phyloP scores from a whole-genome alignment of 53 echinoderm and acorn worm genomes.

The Mesocentrotus franciscanus region DNA sequence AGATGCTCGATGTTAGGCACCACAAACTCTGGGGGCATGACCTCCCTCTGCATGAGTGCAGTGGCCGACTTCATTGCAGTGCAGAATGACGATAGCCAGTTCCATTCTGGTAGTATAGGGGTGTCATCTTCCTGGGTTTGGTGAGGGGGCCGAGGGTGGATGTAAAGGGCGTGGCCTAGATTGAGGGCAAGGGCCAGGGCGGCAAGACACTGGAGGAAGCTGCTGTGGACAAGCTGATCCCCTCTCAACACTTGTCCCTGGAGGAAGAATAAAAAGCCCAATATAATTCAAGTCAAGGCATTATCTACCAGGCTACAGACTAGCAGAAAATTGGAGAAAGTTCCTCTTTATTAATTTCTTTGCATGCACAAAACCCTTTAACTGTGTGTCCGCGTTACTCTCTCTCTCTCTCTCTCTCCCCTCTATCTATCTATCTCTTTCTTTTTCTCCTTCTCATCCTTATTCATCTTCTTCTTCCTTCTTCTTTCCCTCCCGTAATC shows the following conservation, averaged over 20 bases:
- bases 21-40: constrained; percentile 83
- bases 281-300: background rate
- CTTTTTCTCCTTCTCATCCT: no score
- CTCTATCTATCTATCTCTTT: no score
- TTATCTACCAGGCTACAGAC: no score
- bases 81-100: constrained; percentile 94
- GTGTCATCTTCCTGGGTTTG: constrained; percentile 69
- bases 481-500: no score
- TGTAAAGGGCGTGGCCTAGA: constrained; percentile 84
- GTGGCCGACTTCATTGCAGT: constrained; percentile 94
- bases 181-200: constrained; percentile 88
- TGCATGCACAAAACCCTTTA: no score
- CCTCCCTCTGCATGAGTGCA: constrained; percentile 77
- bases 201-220: constrained; percentile 93
- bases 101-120: constrained; percentile 86
- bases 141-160: constrained; percentile 80
- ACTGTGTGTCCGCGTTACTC: no score
- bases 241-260: constrained; percentile 94
- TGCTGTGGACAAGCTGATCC: constrained; percentile 95
- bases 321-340: no score
- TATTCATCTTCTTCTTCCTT: no score
- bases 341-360: no score
- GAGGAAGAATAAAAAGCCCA: background rate
- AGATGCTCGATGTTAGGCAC: constrained; percentile 85
- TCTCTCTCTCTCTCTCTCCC: no score